A percentile compares a stretch with the other conserved stretches of the same genome.
These are phyloP conservation scores for Meta bourneti DNA, from an alignment of 2,888 invertebrate species.

Conservation along the genomic window DNA sequence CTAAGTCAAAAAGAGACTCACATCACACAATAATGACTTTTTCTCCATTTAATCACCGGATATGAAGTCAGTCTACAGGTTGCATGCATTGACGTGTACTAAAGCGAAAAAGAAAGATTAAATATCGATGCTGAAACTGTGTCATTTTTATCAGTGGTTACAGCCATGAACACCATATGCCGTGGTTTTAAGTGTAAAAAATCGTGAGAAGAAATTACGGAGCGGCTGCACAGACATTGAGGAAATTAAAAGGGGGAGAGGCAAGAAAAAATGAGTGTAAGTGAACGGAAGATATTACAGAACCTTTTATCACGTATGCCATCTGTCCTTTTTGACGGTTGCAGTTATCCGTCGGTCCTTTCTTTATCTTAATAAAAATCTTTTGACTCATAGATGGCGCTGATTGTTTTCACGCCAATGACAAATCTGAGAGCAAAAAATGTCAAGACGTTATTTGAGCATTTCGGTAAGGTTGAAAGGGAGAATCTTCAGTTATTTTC, in stretches of 20 bases:
- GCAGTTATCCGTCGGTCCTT: conserved; percentile 42
- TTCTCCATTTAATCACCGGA: background rate
- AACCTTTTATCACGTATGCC: conserved; percentile 67
- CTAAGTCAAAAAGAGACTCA: background rate
- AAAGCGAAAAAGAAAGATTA: conserved; percentile 3
- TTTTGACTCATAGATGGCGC: conserved; percentile 62
- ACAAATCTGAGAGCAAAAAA: background rate
- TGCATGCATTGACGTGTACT: background rate
- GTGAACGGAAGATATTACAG: conserved; percentile 53
- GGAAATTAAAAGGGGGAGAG: conserved; percentile 46
- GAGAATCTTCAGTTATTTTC: no score
- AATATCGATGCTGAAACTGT: conserved; percentile 19
- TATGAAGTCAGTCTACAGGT: background rate
- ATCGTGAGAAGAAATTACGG: conserved; percentile 29
- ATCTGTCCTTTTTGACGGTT: conserved; percentile 59
- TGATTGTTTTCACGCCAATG: conserved; percentile 39
- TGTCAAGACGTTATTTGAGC: no score
- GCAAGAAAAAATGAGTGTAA: conserved; percentile 14
- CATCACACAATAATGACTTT: background rate
- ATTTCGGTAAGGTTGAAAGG: no score
- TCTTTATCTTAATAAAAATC: conserved; percentile 75
- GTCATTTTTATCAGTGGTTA: background rate
- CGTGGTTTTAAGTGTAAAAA: conserved; percentile 1
- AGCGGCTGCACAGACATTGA: conserved; percentile 46
- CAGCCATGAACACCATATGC: conserved; percentile 47